A percentile compares a stretch with the other conserved stretches of the same genome.
phyloP scores from a whole-genome alignment of 1,140 invertebrate genomes.

The Subanguina moxae region DNA sequence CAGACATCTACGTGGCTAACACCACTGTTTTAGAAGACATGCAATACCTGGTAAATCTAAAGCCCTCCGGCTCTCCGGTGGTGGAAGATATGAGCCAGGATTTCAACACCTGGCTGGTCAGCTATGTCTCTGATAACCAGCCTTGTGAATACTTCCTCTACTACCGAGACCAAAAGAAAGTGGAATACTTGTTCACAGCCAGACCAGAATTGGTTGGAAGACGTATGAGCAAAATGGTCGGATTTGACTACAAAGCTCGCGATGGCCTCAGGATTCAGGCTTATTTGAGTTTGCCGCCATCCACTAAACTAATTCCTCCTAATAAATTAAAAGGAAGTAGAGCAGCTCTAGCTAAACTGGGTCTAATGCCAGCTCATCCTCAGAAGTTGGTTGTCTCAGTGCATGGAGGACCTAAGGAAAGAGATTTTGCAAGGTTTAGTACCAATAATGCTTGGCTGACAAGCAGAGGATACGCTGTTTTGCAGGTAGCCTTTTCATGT shows the following conservation, averaged over 20 bases:
- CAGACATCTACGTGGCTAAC: constrained; percentile 57
- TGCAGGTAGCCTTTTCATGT: constrained; percentile 41
- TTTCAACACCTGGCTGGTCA: constrained; percentile 56
- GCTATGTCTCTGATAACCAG: constrained; percentile 55
- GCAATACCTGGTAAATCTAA: constrained; percentile 56
- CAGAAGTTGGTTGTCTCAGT: constrained; percentile 53
- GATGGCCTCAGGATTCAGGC: constrained; percentile 55
- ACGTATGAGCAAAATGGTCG: constrained; percentile 50
- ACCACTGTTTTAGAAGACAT: constrained; percentile 56
- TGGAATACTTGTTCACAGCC: constrained; percentile 46
- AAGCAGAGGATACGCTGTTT: constrained; percentile 50
- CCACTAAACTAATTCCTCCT: constrained; percentile 14
- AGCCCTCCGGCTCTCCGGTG: constrained; percentile 41
- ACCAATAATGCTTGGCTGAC: constrained; percentile 51
- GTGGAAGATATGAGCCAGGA: constrained; percentile 44
- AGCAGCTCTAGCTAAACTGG: constrained; percentile 43
- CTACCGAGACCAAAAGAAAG: constrained; percentile 40
- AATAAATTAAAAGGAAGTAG: neutral
- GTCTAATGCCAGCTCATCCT: constrained; percentile 43
- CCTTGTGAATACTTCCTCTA: constrained; percentile 55
- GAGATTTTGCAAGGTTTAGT: constrained; percentile 48
- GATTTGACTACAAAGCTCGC: constrained; percentile 55
- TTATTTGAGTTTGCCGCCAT: constrained; percentile 54
- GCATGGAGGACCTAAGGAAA: constrained; percentile 52
- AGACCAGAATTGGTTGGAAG: constrained; percentile 43